Evolutionary conservation across 2,113 vertebrate species (phyloP).

Genomic region (Festucalex cinctus): DNA sequence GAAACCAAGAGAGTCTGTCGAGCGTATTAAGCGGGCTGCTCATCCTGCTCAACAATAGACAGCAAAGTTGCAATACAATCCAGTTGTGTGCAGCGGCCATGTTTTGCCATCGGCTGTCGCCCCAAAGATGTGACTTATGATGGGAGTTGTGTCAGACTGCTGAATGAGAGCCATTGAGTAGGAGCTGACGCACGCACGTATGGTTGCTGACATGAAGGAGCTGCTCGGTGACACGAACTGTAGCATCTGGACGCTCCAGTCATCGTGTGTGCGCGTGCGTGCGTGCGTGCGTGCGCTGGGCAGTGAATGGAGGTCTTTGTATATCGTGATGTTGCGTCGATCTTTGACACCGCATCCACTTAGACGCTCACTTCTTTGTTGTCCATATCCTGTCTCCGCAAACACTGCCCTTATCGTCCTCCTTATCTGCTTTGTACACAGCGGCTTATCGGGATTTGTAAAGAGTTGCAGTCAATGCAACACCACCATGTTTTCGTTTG

Average conservation of each 20-base stretch:
- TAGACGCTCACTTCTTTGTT: slow-evolving; percentile 17
- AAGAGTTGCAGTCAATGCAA: not conserved
- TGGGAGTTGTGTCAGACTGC: slow-evolving; percentile 29
- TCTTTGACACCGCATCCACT: slow-evolving; percentile 44
- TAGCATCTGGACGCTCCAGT: slow-evolving; percentile 38
- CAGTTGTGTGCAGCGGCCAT: slow-evolving; percentile 31
- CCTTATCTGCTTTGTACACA: slow-evolving; percentile 2
- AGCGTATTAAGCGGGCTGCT: slow-evolving; percentile 35
- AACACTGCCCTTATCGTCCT: slow-evolving; percentile 28
- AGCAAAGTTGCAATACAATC: slow-evolving; percentile 38
- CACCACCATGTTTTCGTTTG: not conserved
- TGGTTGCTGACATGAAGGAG: slow-evolving; percentile 54
- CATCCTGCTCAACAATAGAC: slow-evolving; percentile 28
- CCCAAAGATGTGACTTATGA: slow-evolving; percentile 40
- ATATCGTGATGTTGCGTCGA: slow-evolving; percentile 44
- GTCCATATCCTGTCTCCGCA: slow-evolving; percentile 54
- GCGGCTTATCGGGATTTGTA: not conserved
- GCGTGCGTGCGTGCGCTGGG: slow-evolving; percentile 25
- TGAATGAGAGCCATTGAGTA: slow-evolving; percentile 50
- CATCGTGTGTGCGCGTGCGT: slow-evolving; percentile 18
- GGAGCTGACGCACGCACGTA: slow-evolving; percentile 41
- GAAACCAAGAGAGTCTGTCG: not conserved
- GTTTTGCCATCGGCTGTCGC: slow-evolving; percentile 53
- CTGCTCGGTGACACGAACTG: slow-evolving; percentile 51
- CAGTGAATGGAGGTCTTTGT: slow-evolving; percentile 65